These are phyloP conservation scores for Pyralis farinalis DNA, from an alignment of 2,888 invertebrate genomes.

Conservation along the genomic window DNA sequence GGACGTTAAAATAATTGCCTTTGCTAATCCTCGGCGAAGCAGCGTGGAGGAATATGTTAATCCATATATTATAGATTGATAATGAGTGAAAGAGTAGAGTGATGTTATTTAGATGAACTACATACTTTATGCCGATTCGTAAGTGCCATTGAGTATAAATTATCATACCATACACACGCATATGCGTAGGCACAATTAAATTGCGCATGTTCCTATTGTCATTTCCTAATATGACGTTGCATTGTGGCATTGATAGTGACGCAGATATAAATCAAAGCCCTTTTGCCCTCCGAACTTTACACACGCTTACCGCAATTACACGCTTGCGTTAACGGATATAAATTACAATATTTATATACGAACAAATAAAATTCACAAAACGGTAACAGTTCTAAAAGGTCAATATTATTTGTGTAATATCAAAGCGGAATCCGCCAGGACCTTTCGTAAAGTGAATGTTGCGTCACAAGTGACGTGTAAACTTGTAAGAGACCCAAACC, in stretches of 20 bases:
- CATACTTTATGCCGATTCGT: too few relatives aligned
- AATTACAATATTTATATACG: background rate
- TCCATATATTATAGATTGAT: too few relatives aligned
- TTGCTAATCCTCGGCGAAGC: too few relatives aligned
- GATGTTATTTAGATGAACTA: too few relatives aligned
- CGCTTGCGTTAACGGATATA: constrained; percentile 7
- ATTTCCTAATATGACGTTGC: constrained; percentile 8
- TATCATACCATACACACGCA: background rate
- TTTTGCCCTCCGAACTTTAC: constrained; percentile 1
- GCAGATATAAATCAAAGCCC: constrained; percentile 6
- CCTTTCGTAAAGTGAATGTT: constrained; percentile 14
- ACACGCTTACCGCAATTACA: background rate
- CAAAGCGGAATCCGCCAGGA: constrained; percentile 15
- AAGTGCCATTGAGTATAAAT: too few relatives aligned
- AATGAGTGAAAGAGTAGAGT: too few relatives aligned
- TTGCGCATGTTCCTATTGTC: constrained; percentile 4
- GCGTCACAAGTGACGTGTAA: constrained; percentile 20
- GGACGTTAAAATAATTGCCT: too few relatives aligned
- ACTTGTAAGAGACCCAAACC: background rate
- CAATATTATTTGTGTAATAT: constrained; percentile 18
- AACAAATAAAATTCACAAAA: constrained; percentile 9
- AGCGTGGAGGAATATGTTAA: too few relatives aligned
- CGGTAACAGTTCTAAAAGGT: constrained; percentile 18
- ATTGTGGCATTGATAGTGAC: constrained; percentile 1
- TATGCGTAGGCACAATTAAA: background rate